phyloP scores from a whole-genome alignment of 2,888 invertebrate genomes.

The Nomada goodeniana region DNA sequence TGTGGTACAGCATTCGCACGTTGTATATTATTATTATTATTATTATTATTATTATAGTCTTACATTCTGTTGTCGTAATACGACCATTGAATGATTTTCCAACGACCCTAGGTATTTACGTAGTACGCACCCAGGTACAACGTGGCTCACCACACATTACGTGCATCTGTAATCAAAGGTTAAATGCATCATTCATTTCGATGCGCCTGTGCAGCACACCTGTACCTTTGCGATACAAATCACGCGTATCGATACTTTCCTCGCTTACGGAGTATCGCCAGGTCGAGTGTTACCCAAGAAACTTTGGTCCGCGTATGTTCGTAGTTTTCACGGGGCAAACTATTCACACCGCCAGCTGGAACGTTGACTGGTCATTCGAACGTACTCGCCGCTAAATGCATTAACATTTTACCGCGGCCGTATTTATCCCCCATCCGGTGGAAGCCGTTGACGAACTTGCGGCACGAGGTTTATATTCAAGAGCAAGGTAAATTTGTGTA shows the following conservation, averaged over 20 bases:
- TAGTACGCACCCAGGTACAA: not conserved
- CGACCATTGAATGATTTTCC: not conserved
- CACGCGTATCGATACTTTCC: conserved; percentile 24
- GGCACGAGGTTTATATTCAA: conserved; percentile 10
- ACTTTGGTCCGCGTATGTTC: not conserved
- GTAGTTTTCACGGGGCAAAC: conserved; percentile 25
- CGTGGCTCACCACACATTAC: not conserved
- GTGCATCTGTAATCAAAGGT: not conserved
- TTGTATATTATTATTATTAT: too few relatives aligned
- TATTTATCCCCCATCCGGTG: conserved; percentile 58
- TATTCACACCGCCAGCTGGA: conserved; percentile 41
- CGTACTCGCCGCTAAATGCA: conserved; percentile 55
- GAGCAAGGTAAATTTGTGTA: not conserved
- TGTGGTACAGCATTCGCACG: too few relatives aligned
- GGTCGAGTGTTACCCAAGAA: conserved; percentile 15
- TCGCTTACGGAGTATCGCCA: conserved; percentile 14
- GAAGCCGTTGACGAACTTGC: not conserved
- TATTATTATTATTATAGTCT: too few relatives aligned
- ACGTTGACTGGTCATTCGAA: conserved; percentile 66
- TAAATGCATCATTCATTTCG: not conserved
- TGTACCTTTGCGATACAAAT: conserved; percentile 42
- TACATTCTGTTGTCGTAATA: too few relatives aligned
- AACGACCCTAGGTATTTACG: not conserved
- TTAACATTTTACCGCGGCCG: conserved; percentile 67
- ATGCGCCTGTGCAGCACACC: not conserved